Evolutionary conservation across 2,113 vertebrate genomes (phyloP).

Genomic region (Ceyx margarethae): DNA sequence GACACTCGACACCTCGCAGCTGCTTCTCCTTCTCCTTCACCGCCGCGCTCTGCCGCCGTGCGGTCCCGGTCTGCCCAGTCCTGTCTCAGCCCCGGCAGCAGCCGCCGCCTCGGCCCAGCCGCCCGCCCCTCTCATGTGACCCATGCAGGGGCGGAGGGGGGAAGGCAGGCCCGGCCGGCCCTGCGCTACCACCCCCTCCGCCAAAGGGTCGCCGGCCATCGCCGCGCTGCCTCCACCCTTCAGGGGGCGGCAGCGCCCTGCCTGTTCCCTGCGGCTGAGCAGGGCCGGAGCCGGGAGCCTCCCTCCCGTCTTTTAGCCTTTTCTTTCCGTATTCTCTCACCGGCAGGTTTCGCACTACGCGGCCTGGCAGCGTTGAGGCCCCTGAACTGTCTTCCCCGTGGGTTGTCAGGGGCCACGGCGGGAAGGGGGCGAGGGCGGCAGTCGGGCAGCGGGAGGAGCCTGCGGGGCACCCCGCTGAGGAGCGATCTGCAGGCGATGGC

Average conservation of each 20-base stretch:
- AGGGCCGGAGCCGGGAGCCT: fast-evolving
- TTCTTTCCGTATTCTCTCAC: not conserved
- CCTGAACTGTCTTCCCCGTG: not conserved
- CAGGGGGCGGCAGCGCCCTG: not conserved
- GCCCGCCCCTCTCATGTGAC: constrained; percentile 60
- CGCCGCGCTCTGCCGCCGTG: not conserved
- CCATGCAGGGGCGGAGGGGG: not conserved
- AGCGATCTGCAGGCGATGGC: not conserved
- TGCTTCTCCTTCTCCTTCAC: not conserved
- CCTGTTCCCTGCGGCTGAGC: not conserved
- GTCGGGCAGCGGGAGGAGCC: not conserved
- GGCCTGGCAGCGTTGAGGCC: not conserved
- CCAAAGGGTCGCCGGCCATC: not conserved
- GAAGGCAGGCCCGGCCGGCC: not conserved
- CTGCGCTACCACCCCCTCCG: not conserved
- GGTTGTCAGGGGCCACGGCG: not conserved
- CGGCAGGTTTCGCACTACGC: not conserved
- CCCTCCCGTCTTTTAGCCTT: fast-evolving
- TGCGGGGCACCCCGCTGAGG: not conserved
- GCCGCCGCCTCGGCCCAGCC: not conserved
- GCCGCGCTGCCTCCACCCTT: fast-evolving
- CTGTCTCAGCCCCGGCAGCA: not conserved
- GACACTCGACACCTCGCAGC: not conserved
- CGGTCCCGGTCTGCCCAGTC: not conserved
- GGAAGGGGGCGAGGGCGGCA: not conserved